phyloP scores from a whole-genome alignment of 92 coral and sea anemone species.

The Palythoa heliodiscus region DNA sequence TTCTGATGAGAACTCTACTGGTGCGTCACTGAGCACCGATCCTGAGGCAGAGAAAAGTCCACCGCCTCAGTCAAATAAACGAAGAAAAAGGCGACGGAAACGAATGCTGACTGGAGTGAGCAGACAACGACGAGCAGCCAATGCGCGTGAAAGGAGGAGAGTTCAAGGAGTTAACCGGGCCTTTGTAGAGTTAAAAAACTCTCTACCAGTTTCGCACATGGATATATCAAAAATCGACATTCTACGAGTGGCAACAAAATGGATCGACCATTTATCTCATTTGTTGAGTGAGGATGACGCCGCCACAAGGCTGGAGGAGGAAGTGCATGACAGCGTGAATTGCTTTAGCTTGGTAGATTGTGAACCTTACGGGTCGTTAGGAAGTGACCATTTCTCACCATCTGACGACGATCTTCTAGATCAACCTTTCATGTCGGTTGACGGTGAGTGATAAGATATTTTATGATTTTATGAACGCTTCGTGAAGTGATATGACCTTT shows the following conservation, averaged over 20 bases:
- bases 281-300: slow-evolving; percentile 84
- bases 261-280: slow-evolving; percentile 95
- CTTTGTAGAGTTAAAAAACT: slow-evolving; percentile 92
- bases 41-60: slow-evolving; percentile 49
- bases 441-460: slow-evolving; percentile 41
- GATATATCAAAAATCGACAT: slow-evolving; percentile 98
- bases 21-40: slow-evolving; percentile 45
- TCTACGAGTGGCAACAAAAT: slow-evolving; percentile 88
- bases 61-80: slow-evolving; percentile 37
- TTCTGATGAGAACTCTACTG: slow-evolving; percentile 40
- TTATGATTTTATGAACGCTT: slow-evolving; percentile 41
- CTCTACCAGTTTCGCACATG: slow-evolving; percentile 93
- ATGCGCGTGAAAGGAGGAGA: slow-evolving; percentile 93
- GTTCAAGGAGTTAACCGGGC: slow-evolving; percentile 98
- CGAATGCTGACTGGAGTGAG: slow-evolving; percentile 99
- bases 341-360: slow-evolving; percentile 37
- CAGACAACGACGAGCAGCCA: slow-evolving; percentile 96
- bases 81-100: slow-evolving; percentile 83
- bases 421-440: slow-evolving; percentile 45
- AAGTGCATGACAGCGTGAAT: slow-evolving; percentile 37
- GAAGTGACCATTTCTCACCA: slow-evolving; percentile 42
- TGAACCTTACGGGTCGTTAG: slow-evolving; percentile 37
- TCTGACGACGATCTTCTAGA: slow-evolving; percentile 43
- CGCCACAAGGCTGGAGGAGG: slow-evolving; percentile 41
- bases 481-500: slow-evolving; percentile 28